phyloP scores from a whole-genome alignment of 1,140 invertebrate genomes.

The Octopus bimaculoides region DNA sequence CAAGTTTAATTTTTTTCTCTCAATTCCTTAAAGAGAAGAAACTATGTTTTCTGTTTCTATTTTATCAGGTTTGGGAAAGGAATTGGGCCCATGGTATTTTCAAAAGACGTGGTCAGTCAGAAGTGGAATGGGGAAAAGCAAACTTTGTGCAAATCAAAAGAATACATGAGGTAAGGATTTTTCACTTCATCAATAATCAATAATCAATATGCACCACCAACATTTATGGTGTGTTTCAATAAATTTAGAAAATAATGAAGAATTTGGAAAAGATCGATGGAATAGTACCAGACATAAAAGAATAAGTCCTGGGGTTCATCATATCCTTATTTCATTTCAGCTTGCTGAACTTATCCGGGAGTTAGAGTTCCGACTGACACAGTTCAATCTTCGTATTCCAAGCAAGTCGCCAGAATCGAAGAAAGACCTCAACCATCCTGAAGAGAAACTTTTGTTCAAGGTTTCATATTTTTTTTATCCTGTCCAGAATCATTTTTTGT shows the following conservation, averaged over 20 bases:
- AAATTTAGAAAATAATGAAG: too few relatives aligned
- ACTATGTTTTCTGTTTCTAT: not conserved
- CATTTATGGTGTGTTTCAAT: too few relatives aligned
- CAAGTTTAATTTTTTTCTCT: too few relatives aligned
- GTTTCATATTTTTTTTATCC: constrained; percentile 21
- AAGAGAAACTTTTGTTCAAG: constrained; percentile 48
- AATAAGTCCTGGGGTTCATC: too few relatives aligned
- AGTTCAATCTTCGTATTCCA: constrained; percentile 48
- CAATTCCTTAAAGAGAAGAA: not conserved
- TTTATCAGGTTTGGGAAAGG: constrained; percentile 54
- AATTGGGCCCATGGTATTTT: constrained; percentile 49
- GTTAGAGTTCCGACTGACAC: constrained; percentile 64
- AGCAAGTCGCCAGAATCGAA: constrained; percentile 30
- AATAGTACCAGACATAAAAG: too few relatives aligned
- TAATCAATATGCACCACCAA: too few relatives aligned
- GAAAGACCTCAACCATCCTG: constrained; percentile 23
- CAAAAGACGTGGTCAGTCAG: constrained; percentile 50
- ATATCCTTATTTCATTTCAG: constrained; percentile 22
- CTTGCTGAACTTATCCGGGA: constrained; percentile 72
- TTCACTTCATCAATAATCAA: too few relatives aligned
- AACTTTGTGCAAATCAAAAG: constrained; percentile 73
- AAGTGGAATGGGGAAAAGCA: constrained; percentile 70
- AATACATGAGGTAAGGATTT: constrained; percentile 64
- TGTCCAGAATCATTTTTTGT: not conserved
- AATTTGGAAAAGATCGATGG: too few relatives aligned